These are phyloP conservation scores for Nicator chloris DNA, from an alignment of 2,113 vertebrate genomes.

Conservation along the genomic window DNA sequence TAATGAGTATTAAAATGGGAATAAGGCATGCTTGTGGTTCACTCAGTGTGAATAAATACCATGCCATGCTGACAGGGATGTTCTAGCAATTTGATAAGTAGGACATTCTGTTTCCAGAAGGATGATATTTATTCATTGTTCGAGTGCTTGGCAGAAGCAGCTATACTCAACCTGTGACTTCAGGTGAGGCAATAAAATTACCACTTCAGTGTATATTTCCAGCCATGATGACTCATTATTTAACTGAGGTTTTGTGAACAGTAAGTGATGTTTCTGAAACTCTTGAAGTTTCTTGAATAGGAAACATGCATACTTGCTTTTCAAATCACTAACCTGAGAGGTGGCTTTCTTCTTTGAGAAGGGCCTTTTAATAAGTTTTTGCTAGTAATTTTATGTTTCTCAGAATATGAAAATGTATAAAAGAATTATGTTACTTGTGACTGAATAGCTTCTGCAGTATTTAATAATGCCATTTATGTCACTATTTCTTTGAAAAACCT, in stretches of 20 bases:
- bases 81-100: not conserved
- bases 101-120: not conserved
- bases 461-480: conserved; percentile 31
- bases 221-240: not conserved
- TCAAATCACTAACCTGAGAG: conserved; percentile 36
- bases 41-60: not conserved
- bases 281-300: conserved; percentile 42
- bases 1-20: not conserved
- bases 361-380: conserved; percentile 13
- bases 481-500: conserved; percentile 13
- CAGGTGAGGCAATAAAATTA: not conserved
- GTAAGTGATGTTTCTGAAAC: conserved; percentile 28
- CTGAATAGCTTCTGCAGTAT: conserved; percentile 38
- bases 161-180: not conserved
- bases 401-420: conserved; percentile 2
- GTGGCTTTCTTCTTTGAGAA: conserved; percentile 31
- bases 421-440: conserved; percentile 30
- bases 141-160: not conserved
- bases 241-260: not conserved
- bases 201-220: not conserved
- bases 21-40: not conserved
- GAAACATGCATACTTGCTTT: conserved; percentile 10
- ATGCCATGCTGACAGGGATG: not conserved
- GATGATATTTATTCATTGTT: not conserved
- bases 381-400: conserved; percentile 24